A percentile compares a stretch with the other conserved stretches of the same genome.
Conservation (phyloP, 30 jellyfish, hydroid and myxozoan species). For the Phacellophora camtschatica region DNA sequence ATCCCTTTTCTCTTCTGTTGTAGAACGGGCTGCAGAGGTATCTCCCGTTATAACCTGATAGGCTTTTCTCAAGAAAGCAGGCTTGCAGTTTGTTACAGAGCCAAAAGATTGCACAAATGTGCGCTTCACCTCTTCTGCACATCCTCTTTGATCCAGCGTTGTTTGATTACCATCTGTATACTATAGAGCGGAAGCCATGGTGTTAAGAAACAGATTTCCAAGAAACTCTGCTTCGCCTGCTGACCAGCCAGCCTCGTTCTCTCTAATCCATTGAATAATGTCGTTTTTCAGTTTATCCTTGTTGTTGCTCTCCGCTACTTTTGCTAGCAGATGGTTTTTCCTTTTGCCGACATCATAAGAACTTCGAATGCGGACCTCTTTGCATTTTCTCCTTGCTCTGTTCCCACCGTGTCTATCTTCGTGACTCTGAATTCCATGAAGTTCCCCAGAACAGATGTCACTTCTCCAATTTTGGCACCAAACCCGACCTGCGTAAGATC, state of each 20-base stretch:
- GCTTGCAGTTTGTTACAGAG: not conserved
- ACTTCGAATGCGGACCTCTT: not conserved
- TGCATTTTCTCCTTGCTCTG: not conserved
- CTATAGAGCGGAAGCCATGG: not conserved
- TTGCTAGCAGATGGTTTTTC: not conserved
- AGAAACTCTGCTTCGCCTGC: not conserved
- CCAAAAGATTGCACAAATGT: not conserved
- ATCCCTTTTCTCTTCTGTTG: not conserved
- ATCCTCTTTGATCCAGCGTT: not conserved
- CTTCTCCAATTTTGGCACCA: not conserved
- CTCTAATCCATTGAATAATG: constrained; percentile 5
- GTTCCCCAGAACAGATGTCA: not conserved
- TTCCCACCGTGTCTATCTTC: not conserved
- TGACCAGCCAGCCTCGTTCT: not conserved
- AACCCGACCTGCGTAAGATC: not conserved
- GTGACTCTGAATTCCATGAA: not conserved
- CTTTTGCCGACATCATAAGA: not conserved
- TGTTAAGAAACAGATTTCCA: not conserved
- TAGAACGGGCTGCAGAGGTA: not conserved
- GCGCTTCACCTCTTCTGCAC: not conserved
- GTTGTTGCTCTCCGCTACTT: not conserved
- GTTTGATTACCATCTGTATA: not conserved
- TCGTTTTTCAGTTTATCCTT: not conserved
- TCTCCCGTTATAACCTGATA: constrained; percentile 9
- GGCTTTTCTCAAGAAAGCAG: not conserved